A percentile compares a stretch with the other conserved stretches of the same genome.
phyloP scores from a whole-genome alignment of 2,113 vertebrate species.

The Cettia cetti region DNA sequence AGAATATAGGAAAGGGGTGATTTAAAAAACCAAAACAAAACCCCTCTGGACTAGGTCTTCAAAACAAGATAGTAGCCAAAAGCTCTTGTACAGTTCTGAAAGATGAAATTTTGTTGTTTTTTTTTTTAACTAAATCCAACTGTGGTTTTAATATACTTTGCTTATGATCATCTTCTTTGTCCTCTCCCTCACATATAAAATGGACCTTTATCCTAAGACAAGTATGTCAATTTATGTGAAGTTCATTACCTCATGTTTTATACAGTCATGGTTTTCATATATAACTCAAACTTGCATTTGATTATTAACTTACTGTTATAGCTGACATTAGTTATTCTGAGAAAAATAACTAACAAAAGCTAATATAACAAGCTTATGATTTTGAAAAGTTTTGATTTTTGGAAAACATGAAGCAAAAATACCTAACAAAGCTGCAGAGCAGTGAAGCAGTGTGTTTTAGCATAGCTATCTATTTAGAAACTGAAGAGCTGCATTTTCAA shows the following conservation, averaged over 20 bases:
- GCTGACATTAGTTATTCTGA: background rate
- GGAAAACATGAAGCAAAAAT: background rate
- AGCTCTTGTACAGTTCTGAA: background rate
- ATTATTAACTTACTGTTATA: background rate
- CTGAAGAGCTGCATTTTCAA: background rate
- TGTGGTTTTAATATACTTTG: background rate
- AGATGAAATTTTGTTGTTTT: background rate
- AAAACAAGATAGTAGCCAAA: background rate
- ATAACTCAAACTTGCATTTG: background rate
- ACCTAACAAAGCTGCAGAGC: fast-evolving
- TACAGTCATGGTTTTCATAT: background rate
- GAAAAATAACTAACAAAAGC: background rate
- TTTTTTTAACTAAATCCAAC: background rate
- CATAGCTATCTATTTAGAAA: background rate
- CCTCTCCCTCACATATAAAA: background rate
- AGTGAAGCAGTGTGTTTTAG: background rate
- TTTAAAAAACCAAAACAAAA: background rate
- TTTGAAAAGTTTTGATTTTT: background rate
- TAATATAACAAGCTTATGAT: background rate
- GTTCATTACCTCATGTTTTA: background rate
- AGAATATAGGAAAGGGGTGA: background rate
- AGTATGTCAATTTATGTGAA: background rate
- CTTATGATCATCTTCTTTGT: background rate
- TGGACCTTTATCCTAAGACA: background rate
- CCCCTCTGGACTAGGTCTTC: background rate